Percentiles rank a stretch among this genome's conserved stretches.
phyloP scores from a whole-genome alignment of 2,888 invertebrate genomes.

The Xestia c-nigrum region DNA sequence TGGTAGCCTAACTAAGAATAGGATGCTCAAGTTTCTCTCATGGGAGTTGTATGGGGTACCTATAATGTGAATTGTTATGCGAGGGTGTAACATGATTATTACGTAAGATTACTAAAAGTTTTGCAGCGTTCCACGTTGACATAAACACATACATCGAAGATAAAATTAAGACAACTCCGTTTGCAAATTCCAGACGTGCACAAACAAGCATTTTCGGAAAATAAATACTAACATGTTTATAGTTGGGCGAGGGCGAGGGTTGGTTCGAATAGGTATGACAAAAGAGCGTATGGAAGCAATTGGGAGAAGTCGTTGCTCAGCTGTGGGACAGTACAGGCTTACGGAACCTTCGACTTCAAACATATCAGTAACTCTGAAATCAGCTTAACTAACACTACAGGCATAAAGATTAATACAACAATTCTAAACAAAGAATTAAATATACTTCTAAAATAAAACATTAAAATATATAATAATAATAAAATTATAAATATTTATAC shows the following conservation, averaged over 20 bases:
- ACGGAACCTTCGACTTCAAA: background rate
- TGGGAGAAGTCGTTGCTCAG: too few relatives aligned
- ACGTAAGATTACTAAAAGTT: background rate
- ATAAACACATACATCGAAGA: background rate
- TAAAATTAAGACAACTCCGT: background rate
- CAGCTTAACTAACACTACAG: background rate
- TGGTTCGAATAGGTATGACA: too few relatives aligned
- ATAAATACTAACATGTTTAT: background rate
- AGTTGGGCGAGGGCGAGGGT: too few relatives aligned
- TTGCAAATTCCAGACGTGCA: background rate
- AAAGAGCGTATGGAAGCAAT: too few relatives aligned
- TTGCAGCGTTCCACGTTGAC: background rate
- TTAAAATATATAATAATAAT: too few relatives aligned
- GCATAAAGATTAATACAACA: background rate
- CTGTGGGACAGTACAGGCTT: too few relatives aligned
- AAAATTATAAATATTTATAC: too few relatives aligned
- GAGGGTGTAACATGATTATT: conserved; percentile 3
- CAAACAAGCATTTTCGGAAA: background rate
- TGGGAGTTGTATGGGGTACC: conserved; percentile 7
- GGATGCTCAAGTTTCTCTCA: conserved; percentile 15
- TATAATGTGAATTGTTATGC: background rate
- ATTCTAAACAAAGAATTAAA: background rate
- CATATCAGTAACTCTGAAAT: background rate
- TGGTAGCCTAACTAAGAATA: conserved; percentile 30
- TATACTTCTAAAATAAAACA: background rate